These are phyloP conservation scores for Andricus quercusramuli DNA, from an alignment of 2,888 invertebrate species.

Conservation along the genomic window DNA sequence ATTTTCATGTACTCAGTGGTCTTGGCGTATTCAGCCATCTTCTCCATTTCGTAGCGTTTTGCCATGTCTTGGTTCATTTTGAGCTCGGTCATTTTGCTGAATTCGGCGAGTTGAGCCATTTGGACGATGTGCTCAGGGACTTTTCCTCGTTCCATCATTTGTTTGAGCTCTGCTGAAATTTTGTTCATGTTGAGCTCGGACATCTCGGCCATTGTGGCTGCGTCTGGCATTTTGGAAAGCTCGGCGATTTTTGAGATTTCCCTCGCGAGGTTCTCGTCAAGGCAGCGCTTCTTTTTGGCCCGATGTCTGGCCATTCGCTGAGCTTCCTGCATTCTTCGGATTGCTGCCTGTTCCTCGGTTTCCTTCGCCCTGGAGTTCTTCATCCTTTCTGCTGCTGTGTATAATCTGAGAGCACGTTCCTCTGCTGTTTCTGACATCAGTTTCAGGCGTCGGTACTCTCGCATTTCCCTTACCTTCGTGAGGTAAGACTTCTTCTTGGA, in stretches of 20 bases:
- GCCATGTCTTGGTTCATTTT: slow-evolving; percentile 76
- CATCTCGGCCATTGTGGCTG: slow-evolving; percentile 75
- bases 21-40: slow-evolving; percentile 76
- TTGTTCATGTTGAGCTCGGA: slow-evolving; percentile 77
- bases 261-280: slow-evolving; percentile 75
- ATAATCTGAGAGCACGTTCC: slow-evolving; percentile 71
- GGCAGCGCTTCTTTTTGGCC: slow-evolving; percentile 76
- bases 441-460: slow-evolving; percentile 63
- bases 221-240: slow-evolving; percentile 75
- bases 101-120: slow-evolving; percentile 77
- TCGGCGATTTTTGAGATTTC: slow-evolving; percentile 77
- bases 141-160: slow-evolving; percentile 77
- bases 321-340: slow-evolving; percentile 76
- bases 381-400: slow-evolving; percentile 73
- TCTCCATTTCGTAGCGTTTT: slow-evolving; percentile 76
- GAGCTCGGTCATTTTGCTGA: slow-evolving; percentile 75
- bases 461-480: slow-evolving; percentile 68
- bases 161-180: slow-evolving; percentile 76
- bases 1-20: slow-evolving; percentile 76
- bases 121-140: slow-evolving; percentile 77
- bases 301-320: slow-evolving; percentile 76
- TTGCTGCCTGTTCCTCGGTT: slow-evolving; percentile 74
- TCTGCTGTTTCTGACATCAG: slow-evolving; percentile 74
- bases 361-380: slow-evolving; percentile 74
- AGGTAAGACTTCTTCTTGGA: slow-evolving; percentile 62